A percentile compares a stretch with the other conserved stretches of the same genome.
These are phyloP conservation scores for Panorpa germanica DNA, from an alignment of 2,888 invertebrate species.

Conservation along the genomic window DNA sequence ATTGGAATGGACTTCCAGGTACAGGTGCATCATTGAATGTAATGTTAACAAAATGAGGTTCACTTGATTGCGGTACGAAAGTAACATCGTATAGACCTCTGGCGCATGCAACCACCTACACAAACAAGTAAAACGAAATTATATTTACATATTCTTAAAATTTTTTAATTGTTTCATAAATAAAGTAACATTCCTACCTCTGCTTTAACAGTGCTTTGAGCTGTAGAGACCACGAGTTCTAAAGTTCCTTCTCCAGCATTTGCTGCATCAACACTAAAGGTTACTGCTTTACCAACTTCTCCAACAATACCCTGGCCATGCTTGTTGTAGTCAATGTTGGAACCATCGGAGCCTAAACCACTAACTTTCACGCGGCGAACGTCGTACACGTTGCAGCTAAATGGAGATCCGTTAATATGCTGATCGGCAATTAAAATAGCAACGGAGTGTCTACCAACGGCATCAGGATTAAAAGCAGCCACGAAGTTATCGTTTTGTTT, in stretches of 20 bases:
- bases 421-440: conserved; percentile 67
- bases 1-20: conserved; percentile 79
- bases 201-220: conserved; percentile 76
- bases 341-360: conserved; percentile 27
- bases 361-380: conserved; percentile 62
- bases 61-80: conserved; percentile 76
- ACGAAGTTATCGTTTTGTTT: conserved; percentile 49
- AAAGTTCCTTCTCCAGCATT: conserved; percentile 88
- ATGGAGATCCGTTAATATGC: conserved; percentile 79
- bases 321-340: not conserved
- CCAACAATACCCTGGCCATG: conserved; percentile 27
- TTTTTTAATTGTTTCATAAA: not conserved
- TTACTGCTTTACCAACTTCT: conserved; percentile 69
- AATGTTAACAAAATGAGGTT: conserved; percentile 80
- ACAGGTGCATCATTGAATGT: conserved; percentile 88
- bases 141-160: too few relatives aligned
- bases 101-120: conserved; percentile 70
- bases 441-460: conserved; percentile 74
- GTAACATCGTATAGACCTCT: conserved; percentile 84
- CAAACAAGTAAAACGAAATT: too few relatives aligned
- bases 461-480: conserved; percentile 64
- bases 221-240: conserved; percentile 79
- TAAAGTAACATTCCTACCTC: conserved; percentile 42
- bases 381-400: conserved; percentile 87
- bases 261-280: conserved; percentile 86